Percentiles rank a stretch among this genome's conserved stretches.
Conservation (phyloP, 2,113 vertebrate species). For the Phyllopteryx taeniolatus region DNA sequence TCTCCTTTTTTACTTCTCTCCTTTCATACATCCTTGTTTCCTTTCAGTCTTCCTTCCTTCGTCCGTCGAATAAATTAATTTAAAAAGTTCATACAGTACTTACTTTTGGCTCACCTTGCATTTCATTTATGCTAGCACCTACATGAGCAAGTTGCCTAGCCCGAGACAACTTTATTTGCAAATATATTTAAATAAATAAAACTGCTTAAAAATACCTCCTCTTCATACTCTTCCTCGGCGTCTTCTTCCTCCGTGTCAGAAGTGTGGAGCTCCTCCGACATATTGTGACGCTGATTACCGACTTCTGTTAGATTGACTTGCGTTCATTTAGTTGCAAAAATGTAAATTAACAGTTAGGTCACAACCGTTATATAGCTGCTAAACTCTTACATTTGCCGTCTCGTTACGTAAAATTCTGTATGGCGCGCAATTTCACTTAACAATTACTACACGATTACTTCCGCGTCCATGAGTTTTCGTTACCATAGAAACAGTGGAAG, state of each 20-base stretch:
- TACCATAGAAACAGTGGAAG: slow-evolving; percentile 50
- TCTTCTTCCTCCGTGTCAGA: slow-evolving; percentile 50
- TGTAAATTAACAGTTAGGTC: neutral
- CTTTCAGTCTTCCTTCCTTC: too few relatives aligned
- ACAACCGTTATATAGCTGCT: fast-evolving
- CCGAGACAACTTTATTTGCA: too few relatives aligned
- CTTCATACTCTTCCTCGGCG: slow-evolving; percentile 55
- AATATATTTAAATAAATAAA: neutral
- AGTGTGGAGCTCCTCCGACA: slow-evolving; percentile 26
- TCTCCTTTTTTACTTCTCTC: neutral
- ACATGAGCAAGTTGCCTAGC: neutral
- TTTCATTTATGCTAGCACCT: neutral
- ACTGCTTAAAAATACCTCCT: slow-evolving; percentile 9
- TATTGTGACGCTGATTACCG: neutral
- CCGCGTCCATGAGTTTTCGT: slow-evolving; percentile 14
- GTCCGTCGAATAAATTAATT: neutral
- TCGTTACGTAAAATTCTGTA: too few relatives aligned
- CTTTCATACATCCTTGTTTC: neutral
- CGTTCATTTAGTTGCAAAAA: neutral
- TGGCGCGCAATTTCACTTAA: neutral
- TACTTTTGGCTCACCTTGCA: neutral
- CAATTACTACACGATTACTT: neutral
- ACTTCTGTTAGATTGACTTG: neutral
- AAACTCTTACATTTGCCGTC: neutral
- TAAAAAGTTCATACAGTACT: neutral